Evolutionary conservation across 1,140 invertebrate genomes (phyloP).

Genomic region (Phenacoccus solenopsis): DNA sequence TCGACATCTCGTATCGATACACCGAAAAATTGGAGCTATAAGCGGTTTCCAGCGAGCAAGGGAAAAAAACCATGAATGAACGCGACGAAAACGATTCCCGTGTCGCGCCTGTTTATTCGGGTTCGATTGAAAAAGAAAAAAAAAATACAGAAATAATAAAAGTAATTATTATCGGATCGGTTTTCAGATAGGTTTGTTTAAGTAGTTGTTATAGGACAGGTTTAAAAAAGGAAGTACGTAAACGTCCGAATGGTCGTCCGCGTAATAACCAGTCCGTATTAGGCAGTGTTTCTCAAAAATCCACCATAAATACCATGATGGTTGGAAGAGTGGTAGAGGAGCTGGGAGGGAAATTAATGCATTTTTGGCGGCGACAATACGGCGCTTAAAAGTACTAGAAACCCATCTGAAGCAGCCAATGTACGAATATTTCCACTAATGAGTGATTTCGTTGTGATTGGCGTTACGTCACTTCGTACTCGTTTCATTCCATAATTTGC

Average conservation of each 20-base stretch:
- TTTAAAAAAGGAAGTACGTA: neutral
- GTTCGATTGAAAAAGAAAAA: neutral
- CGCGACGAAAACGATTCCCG: neutral
- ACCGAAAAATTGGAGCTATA: too few relatives aligned
- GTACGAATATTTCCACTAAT: too few relatives aligned
- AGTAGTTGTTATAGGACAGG: conserved; percentile 1
- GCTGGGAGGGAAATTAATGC: too few relatives aligned
- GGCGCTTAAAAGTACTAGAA: too few relatives aligned
- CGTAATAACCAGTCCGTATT: neutral
- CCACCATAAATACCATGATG: neutral
- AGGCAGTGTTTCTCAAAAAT: neutral
- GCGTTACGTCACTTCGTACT: too few relatives aligned
- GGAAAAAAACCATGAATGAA: neutral
- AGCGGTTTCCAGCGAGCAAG: neutral
- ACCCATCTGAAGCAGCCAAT: too few relatives aligned
- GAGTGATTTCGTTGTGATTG: too few relatives aligned
- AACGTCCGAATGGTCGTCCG: neutral
- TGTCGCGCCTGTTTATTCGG: neutral
- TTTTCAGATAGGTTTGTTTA: neutral
- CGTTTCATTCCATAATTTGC: too few relatives aligned
- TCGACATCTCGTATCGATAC: too few relatives aligned
- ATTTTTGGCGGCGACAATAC: too few relatives aligned
- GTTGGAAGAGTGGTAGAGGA: too few relatives aligned
- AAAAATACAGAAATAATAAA: neutral
- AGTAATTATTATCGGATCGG: neutral